phyloP scores from a whole-genome alignment of 53 echinoderm and acorn worm genomes.

The Hippasteria phrygiana region DNA sequence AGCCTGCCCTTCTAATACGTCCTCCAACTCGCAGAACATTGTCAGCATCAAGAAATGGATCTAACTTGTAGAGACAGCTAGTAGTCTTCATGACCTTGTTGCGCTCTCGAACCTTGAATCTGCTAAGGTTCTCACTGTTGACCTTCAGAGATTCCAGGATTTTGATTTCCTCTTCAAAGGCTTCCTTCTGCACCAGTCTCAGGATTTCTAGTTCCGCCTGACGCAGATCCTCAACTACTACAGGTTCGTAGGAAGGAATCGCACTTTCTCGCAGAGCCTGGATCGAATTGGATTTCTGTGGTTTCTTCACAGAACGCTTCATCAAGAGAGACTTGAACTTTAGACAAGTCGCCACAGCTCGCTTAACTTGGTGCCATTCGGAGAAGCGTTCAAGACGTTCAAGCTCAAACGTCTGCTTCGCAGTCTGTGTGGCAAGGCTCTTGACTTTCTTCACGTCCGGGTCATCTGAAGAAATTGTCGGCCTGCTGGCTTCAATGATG shows the following conservation, averaged over 20 bases:
- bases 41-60: constrained; percentile 60
- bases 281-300: background rate
- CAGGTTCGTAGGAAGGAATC: background rate
- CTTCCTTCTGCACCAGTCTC: constrained; percentile 50
- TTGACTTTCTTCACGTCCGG: constrained; percentile 40
- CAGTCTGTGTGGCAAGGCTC: background rate
- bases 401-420: background rate
- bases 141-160: background rate
- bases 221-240: constrained; percentile 28
- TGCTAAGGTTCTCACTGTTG: background rate
- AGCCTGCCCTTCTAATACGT: constrained; percentile 44
- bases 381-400: constrained; percentile 66
- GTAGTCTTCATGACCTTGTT: constrained; percentile 20
- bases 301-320: background rate
- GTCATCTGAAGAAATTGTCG: background rate
- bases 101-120: background rate
- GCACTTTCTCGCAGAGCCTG: background rate
- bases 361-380: constrained; percentile 41
- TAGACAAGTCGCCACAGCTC: constrained; percentile 68
- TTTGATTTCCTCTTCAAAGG: constrained; percentile 57
- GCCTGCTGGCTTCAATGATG: no score
- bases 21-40: constrained; percentile 71
- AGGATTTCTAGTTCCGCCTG: constrained; percentile 66
- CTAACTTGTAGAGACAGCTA: constrained; percentile 48
- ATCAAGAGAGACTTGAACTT: constrained; percentile 39